Base-by-base conservation (phyloP, 2,888 invertebrate genomes). In the Dorcus hopei region DNA sequence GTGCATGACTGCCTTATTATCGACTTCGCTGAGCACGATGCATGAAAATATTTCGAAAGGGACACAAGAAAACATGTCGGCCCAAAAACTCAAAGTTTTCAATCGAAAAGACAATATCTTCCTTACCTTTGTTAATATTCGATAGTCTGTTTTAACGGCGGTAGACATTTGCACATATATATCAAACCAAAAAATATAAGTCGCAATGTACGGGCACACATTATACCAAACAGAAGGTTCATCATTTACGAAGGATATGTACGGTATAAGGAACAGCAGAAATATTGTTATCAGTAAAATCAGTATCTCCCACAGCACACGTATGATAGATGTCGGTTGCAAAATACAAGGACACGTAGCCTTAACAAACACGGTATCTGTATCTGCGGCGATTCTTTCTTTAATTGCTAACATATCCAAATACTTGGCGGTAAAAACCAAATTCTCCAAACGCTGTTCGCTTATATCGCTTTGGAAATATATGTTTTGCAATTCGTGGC, bases 331-430 rank as follows among this genome's bases (percentile, higher is more conserved):
- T 19, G 66, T 59, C 14, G 70, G 69, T 48, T 68, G 66, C 7
- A 71, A 51, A 14, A 71, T 65, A 45, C 64, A 68, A 5, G 70
- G 71, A 52, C 59, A 71, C 7, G 42, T 63, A 7, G 56, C 42
- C 54, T 61, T 65, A n/a, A 67, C 38, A 38, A 71, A 71, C 6
- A 70, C 65, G 1, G 63, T 61, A 42, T 71, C 70, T 6, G 64
- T 64, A 6, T 65, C 64, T 2, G 70, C 47, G 43, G 67, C 67
- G n/a, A 67, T 63, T 26, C 65, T 62, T 49, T 70, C 69, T 2
- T 65, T 55, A 8, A 71, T 56, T 1, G 66, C 68, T 9, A 71
- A 38, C 57, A 63, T 61, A 49, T 69, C 67, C 14, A 69, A 50
- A 54, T 65, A 60, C 11, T 57, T 54, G 11, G 65, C 60, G 52